phyloP scores from a whole-genome alignment of 2,797 vertebrate species.

The Dendrocincla fuliginosa region DNA sequence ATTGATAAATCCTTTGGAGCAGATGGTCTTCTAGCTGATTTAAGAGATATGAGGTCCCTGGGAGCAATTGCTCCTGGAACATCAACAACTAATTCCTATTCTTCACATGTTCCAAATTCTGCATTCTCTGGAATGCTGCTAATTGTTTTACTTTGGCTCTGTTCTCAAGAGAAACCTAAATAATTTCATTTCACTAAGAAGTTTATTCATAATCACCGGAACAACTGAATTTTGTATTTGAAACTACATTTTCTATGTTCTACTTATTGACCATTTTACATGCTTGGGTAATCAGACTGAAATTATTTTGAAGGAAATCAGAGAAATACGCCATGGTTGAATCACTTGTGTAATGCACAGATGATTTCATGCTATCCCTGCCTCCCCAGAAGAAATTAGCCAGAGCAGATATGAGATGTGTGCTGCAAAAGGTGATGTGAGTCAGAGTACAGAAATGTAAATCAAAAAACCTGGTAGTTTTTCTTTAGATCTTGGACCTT shows the following conservation, averaged over 20 bases:
- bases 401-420: not conserved
- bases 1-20: slow-evolving; percentile 52
- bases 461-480: not conserved
- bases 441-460: not conserved
- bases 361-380: not conserved
- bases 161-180: slow-evolving; percentile 24
- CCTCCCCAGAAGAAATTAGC: not conserved
- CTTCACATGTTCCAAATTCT: slow-evolving; percentile 41
- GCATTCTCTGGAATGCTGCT: slow-evolving; percentile 37
- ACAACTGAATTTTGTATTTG: not conserved
- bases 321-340: not conserved
- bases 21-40: slow-evolving; percentile 61
- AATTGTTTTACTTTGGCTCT: slow-evolving; percentile 31
- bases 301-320: slow-evolving; percentile 33
- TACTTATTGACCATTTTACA: not conserved
- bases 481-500: not conserved
- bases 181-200: slow-evolving; percentile 14
- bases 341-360: not conserved
- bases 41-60: slow-evolving; percentile 47
- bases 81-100: slow-evolving; percentile 50
- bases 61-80: slow-evolving; percentile 50
- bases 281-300: not conserved
- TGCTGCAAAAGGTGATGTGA: not conserved
- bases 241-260: not conserved
- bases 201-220: not conserved